Evolutionary conservation across 2,888 invertebrate genomes (phyloP).

Genomic region (Formica aserva): DNA sequence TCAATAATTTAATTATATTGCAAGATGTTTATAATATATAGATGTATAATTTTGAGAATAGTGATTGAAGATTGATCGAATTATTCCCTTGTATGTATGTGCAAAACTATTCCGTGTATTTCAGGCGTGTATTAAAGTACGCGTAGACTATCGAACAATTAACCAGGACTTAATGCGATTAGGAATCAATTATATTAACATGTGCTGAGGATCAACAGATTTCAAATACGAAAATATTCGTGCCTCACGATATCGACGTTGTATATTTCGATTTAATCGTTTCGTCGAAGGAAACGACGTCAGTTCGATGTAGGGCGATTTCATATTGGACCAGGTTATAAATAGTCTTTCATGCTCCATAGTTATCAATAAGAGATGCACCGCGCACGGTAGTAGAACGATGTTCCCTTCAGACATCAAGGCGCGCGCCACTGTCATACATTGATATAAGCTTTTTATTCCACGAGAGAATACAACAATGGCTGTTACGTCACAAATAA

Average conservation of each 20-base stretch:
- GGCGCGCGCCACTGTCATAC: neutral
- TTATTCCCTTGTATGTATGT: neutral
- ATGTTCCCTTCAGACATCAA: constrained; percentile 38
- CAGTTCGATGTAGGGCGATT: constrained; percentile 44
- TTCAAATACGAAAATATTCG: neutral
- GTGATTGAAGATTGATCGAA: neutral
- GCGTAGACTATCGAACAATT: neutral
- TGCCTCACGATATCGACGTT: neutral
- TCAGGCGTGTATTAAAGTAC: neutral
- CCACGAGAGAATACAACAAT: constrained; percentile 16
- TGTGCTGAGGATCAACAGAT: constrained; percentile 20
- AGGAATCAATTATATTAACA: neutral
- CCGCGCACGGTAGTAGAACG: constrained; percentile 20
- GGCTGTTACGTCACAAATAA: constrained; percentile 20
- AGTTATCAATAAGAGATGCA: constrained; percentile 65
- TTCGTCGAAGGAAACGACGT: constrained; percentile 20
- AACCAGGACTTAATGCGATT: neutral
- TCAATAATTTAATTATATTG: too few relatives aligned
- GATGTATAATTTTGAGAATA: too few relatives aligned
- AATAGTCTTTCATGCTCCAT: constrained; percentile 58
- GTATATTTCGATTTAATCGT: neutral
- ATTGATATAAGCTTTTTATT: constrained; percentile 39
- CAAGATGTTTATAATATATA: too few relatives aligned
- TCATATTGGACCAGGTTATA: constrained; percentile 42
- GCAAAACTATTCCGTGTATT: neutral